phyloP scores from a whole-genome alignment of 2,113 vertebrate species.

The Henicopernis longicauda region DNA sequence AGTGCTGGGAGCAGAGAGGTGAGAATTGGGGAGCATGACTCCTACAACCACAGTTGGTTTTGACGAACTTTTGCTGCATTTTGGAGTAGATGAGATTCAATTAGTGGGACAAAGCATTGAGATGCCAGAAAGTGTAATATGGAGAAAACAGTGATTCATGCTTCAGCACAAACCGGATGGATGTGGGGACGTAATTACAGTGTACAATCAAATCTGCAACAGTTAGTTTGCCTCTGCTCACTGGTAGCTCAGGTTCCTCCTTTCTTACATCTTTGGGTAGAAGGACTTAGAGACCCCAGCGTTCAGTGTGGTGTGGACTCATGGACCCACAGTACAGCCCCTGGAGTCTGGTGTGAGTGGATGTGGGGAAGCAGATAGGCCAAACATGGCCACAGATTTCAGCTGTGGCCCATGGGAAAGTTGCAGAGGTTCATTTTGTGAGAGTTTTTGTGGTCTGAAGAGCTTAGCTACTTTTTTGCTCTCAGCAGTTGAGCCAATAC shows the following conservation, averaged over 20 bases:
- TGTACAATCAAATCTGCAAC: not conserved
- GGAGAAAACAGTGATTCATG: not conserved
- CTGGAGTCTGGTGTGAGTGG: not conserved
- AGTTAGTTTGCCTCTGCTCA: not conserved
- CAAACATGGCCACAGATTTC: not conserved
- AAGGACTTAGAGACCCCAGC: not conserved
- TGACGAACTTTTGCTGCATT: not conserved
- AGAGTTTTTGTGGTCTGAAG: not conserved
- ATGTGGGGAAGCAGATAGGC: not conserved
- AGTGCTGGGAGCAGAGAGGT: not conserved
- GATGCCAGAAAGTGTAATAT: accelerated
- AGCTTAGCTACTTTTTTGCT: not conserved
- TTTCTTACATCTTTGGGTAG: not conserved
- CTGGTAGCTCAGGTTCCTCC: not conserved
- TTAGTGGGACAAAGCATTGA: not conserved
- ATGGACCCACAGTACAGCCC: not conserved
- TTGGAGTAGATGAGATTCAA: not conserved
- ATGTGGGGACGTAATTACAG: not conserved
- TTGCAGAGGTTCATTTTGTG: not conserved
- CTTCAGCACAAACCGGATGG: not conserved
- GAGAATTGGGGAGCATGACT: not conserved
- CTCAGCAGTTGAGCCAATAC: not conserved
- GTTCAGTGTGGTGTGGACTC: not conserved
- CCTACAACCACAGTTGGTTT: not conserved
- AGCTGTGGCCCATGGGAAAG: not conserved